Percentiles rank a stretch among this genome's conserved stretches.
Conservation (phyloP, 2,797 vertebrate genomes). For the Buphagus erythrorhynchus region DNA sequence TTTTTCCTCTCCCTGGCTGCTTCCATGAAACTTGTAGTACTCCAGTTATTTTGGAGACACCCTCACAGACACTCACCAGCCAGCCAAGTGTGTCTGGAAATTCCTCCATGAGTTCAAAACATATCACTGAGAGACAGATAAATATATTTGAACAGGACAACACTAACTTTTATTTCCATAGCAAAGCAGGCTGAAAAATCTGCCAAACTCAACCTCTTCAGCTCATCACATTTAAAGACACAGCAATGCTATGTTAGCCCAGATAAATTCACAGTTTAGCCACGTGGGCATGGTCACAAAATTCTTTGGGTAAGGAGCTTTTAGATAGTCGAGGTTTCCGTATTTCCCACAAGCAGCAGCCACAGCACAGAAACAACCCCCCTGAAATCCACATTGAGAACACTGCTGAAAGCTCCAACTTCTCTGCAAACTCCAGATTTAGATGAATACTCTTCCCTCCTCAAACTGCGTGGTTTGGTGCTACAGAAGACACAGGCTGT, state of each 20-base stretch:
- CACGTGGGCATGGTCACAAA: neutral
- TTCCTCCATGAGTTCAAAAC: neutral
- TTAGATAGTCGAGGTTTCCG: neutral
- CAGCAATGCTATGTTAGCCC: neutral
- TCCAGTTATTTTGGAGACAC: neutral
- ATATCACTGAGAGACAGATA: neutral
- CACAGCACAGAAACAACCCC: neutral
- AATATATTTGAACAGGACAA: neutral
- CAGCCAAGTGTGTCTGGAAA: neutral
- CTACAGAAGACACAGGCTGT: neutral
- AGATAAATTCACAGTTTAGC: neutral
- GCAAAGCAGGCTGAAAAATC: neutral
- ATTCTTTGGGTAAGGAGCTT: neutral
- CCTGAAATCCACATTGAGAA: neutral
- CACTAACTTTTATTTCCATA: neutral
- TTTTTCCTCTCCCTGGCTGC: neutral
- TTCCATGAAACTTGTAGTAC: neutral
- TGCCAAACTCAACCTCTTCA: neutral
- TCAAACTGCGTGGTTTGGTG: neutral
- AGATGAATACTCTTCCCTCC: neutral
- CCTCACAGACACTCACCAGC: accelerated
- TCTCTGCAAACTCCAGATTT: neutral
- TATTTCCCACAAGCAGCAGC: neutral
- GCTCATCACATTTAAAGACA: neutral
- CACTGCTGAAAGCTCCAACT: neutral